Conservation (phyloP, 1,140 invertebrate species). For the Drosophila athabasca region DNA sequence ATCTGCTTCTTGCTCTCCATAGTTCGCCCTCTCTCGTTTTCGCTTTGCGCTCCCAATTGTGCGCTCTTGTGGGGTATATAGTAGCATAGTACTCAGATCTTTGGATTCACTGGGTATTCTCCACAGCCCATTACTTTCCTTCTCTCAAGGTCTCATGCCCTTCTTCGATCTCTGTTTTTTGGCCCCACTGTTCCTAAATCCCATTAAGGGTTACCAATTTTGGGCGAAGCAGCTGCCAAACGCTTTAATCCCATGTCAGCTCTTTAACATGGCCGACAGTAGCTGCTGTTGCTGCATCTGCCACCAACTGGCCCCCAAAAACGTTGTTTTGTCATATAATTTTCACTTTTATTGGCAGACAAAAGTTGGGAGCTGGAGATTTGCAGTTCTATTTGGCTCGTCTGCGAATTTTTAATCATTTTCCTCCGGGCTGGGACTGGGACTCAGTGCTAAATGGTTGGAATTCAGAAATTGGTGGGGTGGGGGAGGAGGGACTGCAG, state of each 20-base stretch:
- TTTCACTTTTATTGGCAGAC: slow-evolving; percentile 62
- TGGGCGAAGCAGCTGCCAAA: slow-evolving; percentile 18
- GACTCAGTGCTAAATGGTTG: slow-evolving; percentile 24
- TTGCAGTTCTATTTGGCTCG: slow-evolving; percentile 39
- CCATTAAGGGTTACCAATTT: neutral
- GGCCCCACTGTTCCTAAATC: neutral
- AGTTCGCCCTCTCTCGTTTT: no score
- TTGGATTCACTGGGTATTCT: no score
- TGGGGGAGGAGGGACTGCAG: neutral
- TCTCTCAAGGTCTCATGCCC: no score
- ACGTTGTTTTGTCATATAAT: slow-evolving; percentile 50
- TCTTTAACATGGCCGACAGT: slow-evolving; percentile 17
- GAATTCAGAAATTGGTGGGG: neutral
- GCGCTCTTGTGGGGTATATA: no score
- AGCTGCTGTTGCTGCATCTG: neutral
- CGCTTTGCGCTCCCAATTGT: no score
- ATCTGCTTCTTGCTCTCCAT: no score
- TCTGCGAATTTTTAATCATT: slow-evolving; percentile 73
- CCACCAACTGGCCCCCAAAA: slow-evolving; percentile 2
- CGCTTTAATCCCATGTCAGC: slow-evolving; percentile 1
- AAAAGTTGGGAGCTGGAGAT: slow-evolving; percentile 25
- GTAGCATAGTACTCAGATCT: no score
- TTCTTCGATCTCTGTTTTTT: neutral
- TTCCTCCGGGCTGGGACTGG: slow-evolving; percentile 19
- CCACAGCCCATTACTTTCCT: no score